Evolutionary conservation across 2,888 invertebrate genomes (phyloP), one percentile per base, ranked within the genome.

Genomic region (Trichogramma evanescens): DNA sequence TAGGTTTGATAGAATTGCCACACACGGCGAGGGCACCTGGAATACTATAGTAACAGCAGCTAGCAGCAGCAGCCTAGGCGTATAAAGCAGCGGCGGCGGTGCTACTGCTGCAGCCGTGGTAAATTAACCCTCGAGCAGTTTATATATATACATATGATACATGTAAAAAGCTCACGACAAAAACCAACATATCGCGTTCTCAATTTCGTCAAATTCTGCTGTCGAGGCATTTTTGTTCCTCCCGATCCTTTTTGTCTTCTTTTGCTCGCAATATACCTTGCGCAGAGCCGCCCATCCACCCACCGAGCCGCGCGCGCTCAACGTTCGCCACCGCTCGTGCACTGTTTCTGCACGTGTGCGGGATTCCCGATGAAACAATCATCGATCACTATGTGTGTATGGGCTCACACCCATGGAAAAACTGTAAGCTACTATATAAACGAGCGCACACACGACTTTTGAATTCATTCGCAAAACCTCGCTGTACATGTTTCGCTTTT

Each of bases 1-100:
- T 72, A 70, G 70, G 66, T 71, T 71, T 69, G 70, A 72, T 73
- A 71, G 71, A 72, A 72, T 71, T 70, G 69, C 66, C 66, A 70
- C 68, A 70, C 69, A 69, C 68, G 70, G 61, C 60, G 41, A 10
- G 67, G 70, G 67, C 70, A 70, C 71, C 70, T 69, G 71, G 70
- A 26, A 26, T 26, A 26, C 26, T 26, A 26, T 26, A 26, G 26
- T 26, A 13, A 2, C 13, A 13, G 13, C 13, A 13, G 13, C 13
- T 13, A 26, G 26, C 26, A 2, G 26, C 26, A 26, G 26, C 26
- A 26, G 26, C 26, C 26, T 26, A 26, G 26, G 26, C 26, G 3
- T 26, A 26, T 26, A 26, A 26, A 26, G 26, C 26, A 26, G 26
- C 26, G 26, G 26, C 2, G 26, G 26, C 26, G 26, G 3, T 26